Conservation (phyloP, 2,888 invertebrate genomes). For the Drosophila merina region DNA sequence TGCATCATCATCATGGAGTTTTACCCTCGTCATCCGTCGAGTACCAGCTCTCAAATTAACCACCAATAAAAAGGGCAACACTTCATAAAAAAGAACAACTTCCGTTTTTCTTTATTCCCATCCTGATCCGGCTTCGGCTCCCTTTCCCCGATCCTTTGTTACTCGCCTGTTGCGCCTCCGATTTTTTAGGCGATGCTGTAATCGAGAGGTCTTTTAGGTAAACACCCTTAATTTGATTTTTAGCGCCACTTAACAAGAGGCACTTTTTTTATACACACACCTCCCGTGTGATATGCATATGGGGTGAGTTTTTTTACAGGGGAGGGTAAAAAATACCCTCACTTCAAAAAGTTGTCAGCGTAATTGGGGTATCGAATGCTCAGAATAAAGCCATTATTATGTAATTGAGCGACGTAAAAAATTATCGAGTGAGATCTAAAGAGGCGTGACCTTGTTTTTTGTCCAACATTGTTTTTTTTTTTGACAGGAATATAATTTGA, state of each 20-base stretch:
- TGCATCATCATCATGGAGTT: conserved; percentile 57
- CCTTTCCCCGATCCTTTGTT: conserved; percentile 31
- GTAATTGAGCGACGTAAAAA: conserved; percentile 53
- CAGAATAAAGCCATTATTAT: conserved; percentile 46
- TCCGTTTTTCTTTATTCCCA: conserved; percentile 68
- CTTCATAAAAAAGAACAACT: conserved; percentile 74
- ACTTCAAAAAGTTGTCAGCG: conserved; percentile 52
- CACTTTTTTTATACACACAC: conserved; percentile 51
- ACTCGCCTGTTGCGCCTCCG: conserved; percentile 55
- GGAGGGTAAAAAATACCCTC: conserved; percentile 42
- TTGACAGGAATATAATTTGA: not conserved
- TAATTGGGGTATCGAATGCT: conserved; percentile 56
- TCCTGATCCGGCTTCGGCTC: conserved; percentile 34
- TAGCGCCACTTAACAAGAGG: conserved; percentile 75
- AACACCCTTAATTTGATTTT: conserved; percentile 78
- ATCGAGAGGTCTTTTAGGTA: conserved; percentile 64
- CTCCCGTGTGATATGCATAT: conserved; percentile 48
- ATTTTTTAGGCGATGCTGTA: conserved; percentile 74
- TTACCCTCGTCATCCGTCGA: conserved; percentile 73
- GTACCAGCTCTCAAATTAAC: conserved; percentile 74
- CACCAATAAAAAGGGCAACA: conserved; percentile 80
- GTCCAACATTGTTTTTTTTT: not conserved
- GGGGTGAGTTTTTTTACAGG: conserved; percentile 40
- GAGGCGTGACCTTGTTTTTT: conserved; percentile 40
- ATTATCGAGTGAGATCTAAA: not conserved